A percentile compares a stretch with the other conserved stretches of the same genome.
Conservation (phyloP, 2,113 vertebrate species). For the Galbula dea region DNA sequence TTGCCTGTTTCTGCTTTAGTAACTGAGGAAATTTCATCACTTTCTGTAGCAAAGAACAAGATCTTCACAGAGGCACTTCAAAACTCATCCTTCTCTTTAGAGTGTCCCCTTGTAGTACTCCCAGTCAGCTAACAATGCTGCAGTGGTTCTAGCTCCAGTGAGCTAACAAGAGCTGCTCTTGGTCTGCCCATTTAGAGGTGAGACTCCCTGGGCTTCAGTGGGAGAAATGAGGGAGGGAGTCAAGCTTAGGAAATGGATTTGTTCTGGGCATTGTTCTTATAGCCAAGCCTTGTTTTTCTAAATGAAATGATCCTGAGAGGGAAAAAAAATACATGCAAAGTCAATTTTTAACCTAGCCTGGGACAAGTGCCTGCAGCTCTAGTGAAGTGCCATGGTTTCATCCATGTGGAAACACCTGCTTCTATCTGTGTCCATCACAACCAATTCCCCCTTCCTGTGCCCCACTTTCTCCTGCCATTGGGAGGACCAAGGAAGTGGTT, state of each 20-base stretch:
- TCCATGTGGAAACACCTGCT: constrained; percentile 2
- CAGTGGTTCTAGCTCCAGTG: background rate
- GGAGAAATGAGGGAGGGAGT: background rate
- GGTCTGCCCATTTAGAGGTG: background rate
- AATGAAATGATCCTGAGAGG: constrained; percentile 9
- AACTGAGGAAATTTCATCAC: background rate
- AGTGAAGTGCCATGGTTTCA: background rate
- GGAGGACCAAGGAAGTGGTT: background rate
- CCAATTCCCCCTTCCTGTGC: background rate
- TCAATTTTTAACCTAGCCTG: constrained; percentile 34
- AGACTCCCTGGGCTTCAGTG: background rate
- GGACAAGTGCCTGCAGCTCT: background rate
- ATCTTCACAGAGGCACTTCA: background rate
- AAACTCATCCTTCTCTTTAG: background rate
- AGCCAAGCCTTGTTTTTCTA: background rate
- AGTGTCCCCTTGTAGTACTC: too few relatives aligned
- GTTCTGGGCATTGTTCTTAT: background rate
- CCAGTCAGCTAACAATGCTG: background rate
- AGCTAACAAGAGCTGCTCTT: background rate
- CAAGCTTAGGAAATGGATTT: background rate
- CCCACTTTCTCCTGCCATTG: background rate
- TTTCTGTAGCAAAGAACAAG: rapidly evolving
- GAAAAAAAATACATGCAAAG: constrained; percentile 16
- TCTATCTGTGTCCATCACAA: background rate
- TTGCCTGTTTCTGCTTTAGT: background rate